These are phyloP conservation scores for Porites lutea DNA, from an alignment of 64 coral and sea anemone genomes.

Conservation along the genomic window DNA sequence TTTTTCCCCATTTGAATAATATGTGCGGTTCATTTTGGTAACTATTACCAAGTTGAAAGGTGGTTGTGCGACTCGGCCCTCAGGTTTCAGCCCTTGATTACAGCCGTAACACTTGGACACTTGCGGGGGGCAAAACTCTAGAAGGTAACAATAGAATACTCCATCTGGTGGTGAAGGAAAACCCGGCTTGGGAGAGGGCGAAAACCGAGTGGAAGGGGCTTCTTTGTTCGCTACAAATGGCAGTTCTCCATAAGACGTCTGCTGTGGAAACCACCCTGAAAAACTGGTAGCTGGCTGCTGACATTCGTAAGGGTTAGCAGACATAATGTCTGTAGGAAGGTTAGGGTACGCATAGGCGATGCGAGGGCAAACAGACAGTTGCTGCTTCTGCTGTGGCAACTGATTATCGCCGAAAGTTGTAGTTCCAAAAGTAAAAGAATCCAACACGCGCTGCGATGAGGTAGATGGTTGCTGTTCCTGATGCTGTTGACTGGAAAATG, in stretches of 20 bases:
- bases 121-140: slow-evolving; percentile 9
- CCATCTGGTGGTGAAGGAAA: slow-evolving; percentile 3
- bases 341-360: neutral
- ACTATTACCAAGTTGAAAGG: neutral
- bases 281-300: neutral
- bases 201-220: neutral
- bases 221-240: neutral
- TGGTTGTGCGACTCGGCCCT: neutral
- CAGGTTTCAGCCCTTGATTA: neutral
- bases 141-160: slow-evolving; percentile 1
- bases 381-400: neutral
- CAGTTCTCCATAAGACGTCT: neutral
- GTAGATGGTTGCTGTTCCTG: too few species aligned
- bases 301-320: neutral
- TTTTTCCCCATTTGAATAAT: too few species aligned
- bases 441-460: too few species aligned
- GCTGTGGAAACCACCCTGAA: neutral
- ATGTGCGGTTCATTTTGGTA: too few species aligned
- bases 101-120: neutral
- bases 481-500: too few species aligned
- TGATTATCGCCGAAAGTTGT: too few species aligned
- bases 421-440: too few species aligned
- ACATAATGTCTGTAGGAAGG: neutral
- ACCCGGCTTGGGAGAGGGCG: neutral
- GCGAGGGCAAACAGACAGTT: neutral